Evolutionary conservation across 2,113 vertebrate genomes (phyloP), one percentile per base, ranked within the genome.

Genomic region (Hemiprocne comata): DNA sequence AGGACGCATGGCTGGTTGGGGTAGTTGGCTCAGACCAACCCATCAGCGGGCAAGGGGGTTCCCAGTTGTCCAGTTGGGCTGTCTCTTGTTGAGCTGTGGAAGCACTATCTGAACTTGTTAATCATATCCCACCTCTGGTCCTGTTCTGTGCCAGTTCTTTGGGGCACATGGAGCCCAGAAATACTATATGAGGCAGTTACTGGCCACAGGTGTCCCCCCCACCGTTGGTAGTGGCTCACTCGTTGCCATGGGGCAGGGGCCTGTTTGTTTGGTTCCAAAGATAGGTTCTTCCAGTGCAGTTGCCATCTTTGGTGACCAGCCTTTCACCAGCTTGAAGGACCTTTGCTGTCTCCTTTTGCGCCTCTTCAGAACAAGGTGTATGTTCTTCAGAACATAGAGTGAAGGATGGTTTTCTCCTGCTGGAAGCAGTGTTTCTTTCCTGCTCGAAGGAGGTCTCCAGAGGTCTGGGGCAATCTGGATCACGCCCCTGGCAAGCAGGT

Each of bases 391-490:
- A 58, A 7, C 33, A 31, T 9, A 44, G 6, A 12, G 7, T 8
- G 42, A 34, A 70, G 7, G 25, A 46, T 34, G 51, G 24, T 2
- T 58, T 70, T 6, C 7, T 51, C 8, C 12, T 34, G 14, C 9
- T 42, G 20, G 34, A 33, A 48, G 50, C 28, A 19, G n/a, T 34
- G 14, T 17, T 4, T 9, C 6, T 13, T 34, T 34, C 8, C 17
- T 42, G 1, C 16, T 34, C 6, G 21, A 38, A 6, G 8, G 10
- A 6, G 4, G 3, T 6, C 36, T 46, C 23, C 29, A 17, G 40
- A 4, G 15, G 19, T 5, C 26, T 2, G 11, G 17, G 14, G 2
- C 34, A 2, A 3, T 18, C 23, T 4, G 28, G 2, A 1, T 19
- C 0, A 19, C 3, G 1, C 10, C 60, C 36, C 8, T 14, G 13